These are phyloP conservation scores for Phengaris arion DNA, from an alignment of 2,888 invertebrate species.

Conservation along the genomic window DNA sequence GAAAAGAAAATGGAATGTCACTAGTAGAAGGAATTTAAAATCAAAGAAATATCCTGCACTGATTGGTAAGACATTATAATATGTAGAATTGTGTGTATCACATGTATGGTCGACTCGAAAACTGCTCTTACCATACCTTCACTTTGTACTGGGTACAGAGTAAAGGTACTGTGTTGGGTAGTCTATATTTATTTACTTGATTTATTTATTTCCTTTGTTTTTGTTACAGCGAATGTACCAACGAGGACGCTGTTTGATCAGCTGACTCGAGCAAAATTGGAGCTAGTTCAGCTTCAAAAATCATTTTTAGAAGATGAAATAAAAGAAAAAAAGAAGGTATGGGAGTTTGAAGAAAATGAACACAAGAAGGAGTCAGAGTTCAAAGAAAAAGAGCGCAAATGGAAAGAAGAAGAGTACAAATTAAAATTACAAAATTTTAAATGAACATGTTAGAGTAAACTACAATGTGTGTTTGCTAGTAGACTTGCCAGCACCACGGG, in stretches of 20 bases:
- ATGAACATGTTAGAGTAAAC: not conserved
- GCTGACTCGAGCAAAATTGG: conserved; percentile 31
- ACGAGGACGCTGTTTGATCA: conserved; percentile 27
- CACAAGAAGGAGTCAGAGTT: too few relatives aligned
- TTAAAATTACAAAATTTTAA: not conserved
- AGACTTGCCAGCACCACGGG: too few relatives aligned
- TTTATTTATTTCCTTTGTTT: not conserved
- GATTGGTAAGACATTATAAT: not conserved
- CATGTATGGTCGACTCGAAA: not conserved
- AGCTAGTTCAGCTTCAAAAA: conserved; percentile 33
- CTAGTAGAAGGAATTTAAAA: too few relatives aligned
- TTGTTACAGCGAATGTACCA: conserved; percentile 8
- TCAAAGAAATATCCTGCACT: too few relatives aligned
- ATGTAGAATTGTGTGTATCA: not conserved
- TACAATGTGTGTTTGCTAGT: too few relatives aligned
- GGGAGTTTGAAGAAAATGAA: too few relatives aligned
- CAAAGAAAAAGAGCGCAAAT: too few relatives aligned
- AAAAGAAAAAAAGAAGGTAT: conserved; percentile 33
- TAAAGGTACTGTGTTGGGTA: not conserved
- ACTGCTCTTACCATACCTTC: not conserved
- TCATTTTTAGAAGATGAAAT: conserved; percentile 31
- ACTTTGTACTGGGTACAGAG: not conserved
- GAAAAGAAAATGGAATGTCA: too few relatives aligned
- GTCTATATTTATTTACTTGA: not conserved
- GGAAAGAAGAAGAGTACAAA: too few relatives aligned